phyloP scores from a whole-genome alignment of 2,113 vertebrate genomes.

The Vidua chalybeata region DNA sequence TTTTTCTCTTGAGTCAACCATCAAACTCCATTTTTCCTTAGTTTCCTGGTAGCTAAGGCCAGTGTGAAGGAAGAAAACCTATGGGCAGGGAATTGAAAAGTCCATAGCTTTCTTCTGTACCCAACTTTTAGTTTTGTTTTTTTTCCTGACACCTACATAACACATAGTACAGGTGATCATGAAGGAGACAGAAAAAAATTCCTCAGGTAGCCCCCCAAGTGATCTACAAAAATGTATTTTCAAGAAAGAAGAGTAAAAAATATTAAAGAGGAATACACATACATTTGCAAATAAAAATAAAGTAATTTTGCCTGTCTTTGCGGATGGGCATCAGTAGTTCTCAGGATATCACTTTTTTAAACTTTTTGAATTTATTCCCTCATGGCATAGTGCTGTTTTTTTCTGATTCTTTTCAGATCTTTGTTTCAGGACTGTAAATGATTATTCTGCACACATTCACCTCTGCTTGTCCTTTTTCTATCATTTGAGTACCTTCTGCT shows the following conservation, averaged over 20 bases:
- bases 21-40: background rate
- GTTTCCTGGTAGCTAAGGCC: background rate
- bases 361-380: background rate
- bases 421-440: background rate
- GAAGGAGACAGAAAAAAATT: background rate
- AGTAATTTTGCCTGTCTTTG: background rate
- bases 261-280: background rate
- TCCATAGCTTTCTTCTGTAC: background rate
- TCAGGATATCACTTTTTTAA: background rate
- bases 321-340: background rate
- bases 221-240: background rate
- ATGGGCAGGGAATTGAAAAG: background rate
- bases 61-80: background rate
- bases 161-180: too few species aligned
- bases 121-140: background rate
- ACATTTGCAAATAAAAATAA: background rate
- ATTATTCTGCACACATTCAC: background rate
- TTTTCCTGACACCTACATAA: background rate
- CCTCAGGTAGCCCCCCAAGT: background rate
- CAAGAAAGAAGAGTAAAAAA: background rate
- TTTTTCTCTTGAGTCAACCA: background rate
- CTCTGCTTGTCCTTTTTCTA: slow-evolving; percentile 11
- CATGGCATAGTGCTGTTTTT: rapidly evolving
- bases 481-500: background rate
- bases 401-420: background rate